A percentile compares a stretch with the other conserved stretches of the same genome.
Conservation (phyloP, 2,888 invertebrate species). For the Anthoptus insignis region DNA sequence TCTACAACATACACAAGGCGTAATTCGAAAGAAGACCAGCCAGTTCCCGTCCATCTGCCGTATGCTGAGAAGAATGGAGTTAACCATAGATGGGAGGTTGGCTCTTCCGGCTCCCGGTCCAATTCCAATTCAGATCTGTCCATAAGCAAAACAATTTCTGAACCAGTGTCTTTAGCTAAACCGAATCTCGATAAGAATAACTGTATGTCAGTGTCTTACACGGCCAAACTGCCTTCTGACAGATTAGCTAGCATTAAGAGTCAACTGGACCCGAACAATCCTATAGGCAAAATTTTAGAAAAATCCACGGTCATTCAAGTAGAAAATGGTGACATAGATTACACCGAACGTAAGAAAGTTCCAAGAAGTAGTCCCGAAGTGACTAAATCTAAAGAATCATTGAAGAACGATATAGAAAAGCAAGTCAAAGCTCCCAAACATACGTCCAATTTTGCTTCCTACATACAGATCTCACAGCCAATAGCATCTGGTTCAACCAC, state of each 20-base stretch:
- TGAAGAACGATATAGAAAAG: slow-evolving; percentile 78
- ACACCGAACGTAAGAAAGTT: slow-evolving; percentile 60
- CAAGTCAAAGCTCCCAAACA: slow-evolving; percentile 82
- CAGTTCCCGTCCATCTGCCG: slow-evolving; percentile 80
- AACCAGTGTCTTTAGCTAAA: slow-evolving; percentile 73
- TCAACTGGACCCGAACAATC: slow-evolving; percentile 82
- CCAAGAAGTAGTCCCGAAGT: slow-evolving; percentile 59
- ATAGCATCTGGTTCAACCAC: slow-evolving; percentile 76
- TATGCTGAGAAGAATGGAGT: slow-evolving; percentile 74
- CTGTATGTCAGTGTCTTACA: slow-evolving; percentile 72
- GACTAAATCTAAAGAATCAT: slow-evolving; percentile 57
- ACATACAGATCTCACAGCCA: slow-evolving; percentile 86
- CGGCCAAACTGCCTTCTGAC: slow-evolving; percentile 72
- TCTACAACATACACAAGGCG: slow-evolving; percentile 72
- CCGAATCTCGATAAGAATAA: slow-evolving; percentile 65
- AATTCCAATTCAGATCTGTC: slow-evolving; percentile 78
- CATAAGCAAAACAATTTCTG: slow-evolving; percentile 79
- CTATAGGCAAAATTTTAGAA: slow-evolving; percentile 83
- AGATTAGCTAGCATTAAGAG: slow-evolving; percentile 80
- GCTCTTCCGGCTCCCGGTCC: slow-evolving; percentile 70
- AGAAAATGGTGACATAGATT: slow-evolving; percentile 74
- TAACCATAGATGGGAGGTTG: slow-evolving; percentile 66
- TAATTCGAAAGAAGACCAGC: slow-evolving; percentile 73
- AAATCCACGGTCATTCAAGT: slow-evolving; percentile 83
- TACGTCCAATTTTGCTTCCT: slow-evolving; percentile 88